Evolutionary conservation across 2,888 invertebrate genomes (phyloP), one percentile per base, ranked within the genome.

Genomic region (Euzetes globulus): DNA sequence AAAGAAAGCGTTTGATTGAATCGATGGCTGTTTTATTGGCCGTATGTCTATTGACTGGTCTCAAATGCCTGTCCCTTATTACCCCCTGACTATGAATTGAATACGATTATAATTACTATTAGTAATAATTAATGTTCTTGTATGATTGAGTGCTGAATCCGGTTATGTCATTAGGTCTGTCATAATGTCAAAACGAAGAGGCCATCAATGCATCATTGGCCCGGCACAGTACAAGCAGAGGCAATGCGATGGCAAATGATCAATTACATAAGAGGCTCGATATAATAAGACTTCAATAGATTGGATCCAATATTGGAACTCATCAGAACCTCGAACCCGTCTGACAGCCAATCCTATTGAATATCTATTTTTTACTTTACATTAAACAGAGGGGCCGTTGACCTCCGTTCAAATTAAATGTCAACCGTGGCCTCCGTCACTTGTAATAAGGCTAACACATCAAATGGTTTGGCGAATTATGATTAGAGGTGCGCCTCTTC

Each of bases 161-260:
- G 60, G 60, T 60, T 60, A 60, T 60, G 60, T 60, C 60, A 60
- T 60, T 60, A 60, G 60, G 60, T 60, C 60, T 60, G 60, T 60
- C 60, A 60, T 60, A 60, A 19, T 60, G 60, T 60, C 60, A 60
- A 60, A 33, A 60, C 5, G 4, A 4, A 2, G 52, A 19, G 52
- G 7, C 15, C 19, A 52, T 19, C 52, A 52, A 19, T 19, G 52
- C 15, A 52, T 47, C 47, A 47, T 17, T 47, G 47, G 15, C 13
- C n/a, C 3, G 47, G 47, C 47, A 47, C 7, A 47, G 47, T 15
- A 47, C 47, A 19, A 15, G 7, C 4, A 19, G 19, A 52, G 7
- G n/a, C 19, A 7, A n/a, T 17, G 50, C 19, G 22, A 55, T 29
- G 13, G n/a, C 15, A 60, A 29, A 17, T 60, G 60, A 60, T 60